Evolutionary conservation across 2,888 invertebrate species (phyloP), one percentile per base, ranked within the genome.

Genomic region (Sarcophaga rosellei): DNA sequence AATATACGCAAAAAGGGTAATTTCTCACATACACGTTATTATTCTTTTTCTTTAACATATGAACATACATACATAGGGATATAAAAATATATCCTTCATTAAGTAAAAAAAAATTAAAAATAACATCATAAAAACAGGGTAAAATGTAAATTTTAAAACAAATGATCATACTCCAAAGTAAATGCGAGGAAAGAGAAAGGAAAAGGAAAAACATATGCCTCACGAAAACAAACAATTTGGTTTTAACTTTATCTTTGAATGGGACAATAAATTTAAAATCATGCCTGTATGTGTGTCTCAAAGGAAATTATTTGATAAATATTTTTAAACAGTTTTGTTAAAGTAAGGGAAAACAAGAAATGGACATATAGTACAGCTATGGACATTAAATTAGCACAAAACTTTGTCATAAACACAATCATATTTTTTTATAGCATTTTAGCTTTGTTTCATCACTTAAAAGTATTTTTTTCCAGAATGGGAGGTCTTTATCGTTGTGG

Each of bases 141-240:
- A 78, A 81, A 77, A 85, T 85, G 57, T 23, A 74, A 79, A 79
- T 84, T 75, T 79, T 59, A 59, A 23, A 12, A 20, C 20, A n/a
- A 21, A 20, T 61, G 10, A 21, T 20, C 15, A 57, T 57, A n/a
- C 35, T 10, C n/a, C 57, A 5, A n/a, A 57, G 57, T 57, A 77
- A 35, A 35, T 61, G 44, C 20, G 23, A 68, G 45, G 6, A 35
- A 35, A 35, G 35, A 35, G 8, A 35, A 10, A 35, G 35, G 35
- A 35, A 10, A 35, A 8, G 35, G 53, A 53, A 25, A 70, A 68
- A 47, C 79, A 80, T 86, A 83, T 86, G 86, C 23, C 44, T 57
- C 65, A 77, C 76, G 68, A 44, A 68, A 20, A 69, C 65, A 75
- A 75, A 69, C 65, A 65, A 74, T 78, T 74, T 66, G 15, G 57